A percentile compares a stretch with the other conserved stretches of the same genome.
Conservation (phyloP, 2,888 invertebrate genomes). For the Tetanocera ferruginea region DNA sequence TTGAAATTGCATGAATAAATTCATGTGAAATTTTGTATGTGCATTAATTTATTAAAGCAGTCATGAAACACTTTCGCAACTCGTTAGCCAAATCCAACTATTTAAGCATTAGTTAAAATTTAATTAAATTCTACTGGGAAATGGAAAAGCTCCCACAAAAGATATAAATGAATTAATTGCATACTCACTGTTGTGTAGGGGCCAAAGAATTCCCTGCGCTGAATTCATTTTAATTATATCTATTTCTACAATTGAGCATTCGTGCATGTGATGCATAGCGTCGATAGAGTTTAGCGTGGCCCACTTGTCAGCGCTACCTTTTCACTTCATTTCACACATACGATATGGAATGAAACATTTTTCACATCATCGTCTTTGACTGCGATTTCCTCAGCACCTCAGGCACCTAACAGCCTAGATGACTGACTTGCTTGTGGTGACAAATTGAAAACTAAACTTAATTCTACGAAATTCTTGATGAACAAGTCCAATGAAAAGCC, state of each 20-base stretch:
- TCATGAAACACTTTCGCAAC: no score
- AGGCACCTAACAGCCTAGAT: constrained; percentile 37
- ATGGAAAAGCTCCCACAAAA: background rate
- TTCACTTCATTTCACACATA: constrained; percentile 47
- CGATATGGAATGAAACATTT: constrained; percentile 53
- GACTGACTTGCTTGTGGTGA: constrained; percentile 56
- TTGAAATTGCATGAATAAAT: no score
- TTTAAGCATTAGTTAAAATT: background rate
- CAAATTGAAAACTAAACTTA: constrained; percentile 56
- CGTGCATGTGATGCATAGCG: background rate
- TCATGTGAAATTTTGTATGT: no score
- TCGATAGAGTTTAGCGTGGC: constrained; percentile 6
- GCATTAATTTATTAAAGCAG: no score
- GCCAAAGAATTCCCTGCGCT: constrained; percentile 18
- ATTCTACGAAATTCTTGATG: constrained; percentile 1
- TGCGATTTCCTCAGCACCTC: background rate
- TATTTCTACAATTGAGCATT: background rate
- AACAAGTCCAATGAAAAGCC: background rate
- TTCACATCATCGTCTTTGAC: constrained; percentile 31
- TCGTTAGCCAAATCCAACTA: no score
- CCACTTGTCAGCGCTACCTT: constrained; percentile 44
- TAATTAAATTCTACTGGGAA: background rate
- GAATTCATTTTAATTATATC: constrained; percentile 37
- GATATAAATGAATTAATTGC: background rate
- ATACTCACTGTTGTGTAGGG: background rate